phyloP scores from a whole-genome alignment of 2,888 invertebrate species.

The Eupithecia vulgata region DNA sequence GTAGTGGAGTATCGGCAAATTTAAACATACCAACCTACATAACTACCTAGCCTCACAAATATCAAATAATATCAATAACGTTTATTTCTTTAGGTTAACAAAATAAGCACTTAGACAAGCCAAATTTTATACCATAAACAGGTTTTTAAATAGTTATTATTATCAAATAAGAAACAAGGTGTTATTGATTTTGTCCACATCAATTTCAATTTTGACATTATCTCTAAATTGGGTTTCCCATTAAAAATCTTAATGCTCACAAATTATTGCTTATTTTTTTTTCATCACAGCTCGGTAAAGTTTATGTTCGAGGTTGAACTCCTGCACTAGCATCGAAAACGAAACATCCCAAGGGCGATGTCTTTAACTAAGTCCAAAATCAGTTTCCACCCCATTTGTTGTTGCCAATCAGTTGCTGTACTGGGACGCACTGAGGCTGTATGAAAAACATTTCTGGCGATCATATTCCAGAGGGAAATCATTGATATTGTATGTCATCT shows the following conservation, averaged over 20 bases:
- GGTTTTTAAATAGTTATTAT: no score
- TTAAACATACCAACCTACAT: background rate
- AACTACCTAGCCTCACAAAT: no score
- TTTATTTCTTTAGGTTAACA: no score
- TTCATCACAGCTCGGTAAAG: background rate
- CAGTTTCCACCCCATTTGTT: slow-evolving; percentile 56
- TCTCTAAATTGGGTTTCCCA: background rate
- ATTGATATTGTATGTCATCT: background rate
- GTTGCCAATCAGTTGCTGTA: slow-evolving; percentile 56
- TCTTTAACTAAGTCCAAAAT: slow-evolving; percentile 58
- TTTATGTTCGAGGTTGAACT: background rate
- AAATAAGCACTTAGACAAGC: no score
- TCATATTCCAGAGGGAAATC: background rate
- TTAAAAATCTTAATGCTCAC: background rate
- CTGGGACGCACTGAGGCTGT: slow-evolving; percentile 21
- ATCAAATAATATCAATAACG: no score
- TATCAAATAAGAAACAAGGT: no score
- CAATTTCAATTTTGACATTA: no score
- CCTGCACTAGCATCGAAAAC: slow-evolving; percentile 34
- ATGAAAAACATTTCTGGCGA: background rate
- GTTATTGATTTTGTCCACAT: no score
- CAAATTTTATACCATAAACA: no score
- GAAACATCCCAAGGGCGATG: slow-evolving; percentile 41
- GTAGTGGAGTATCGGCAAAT: no score
- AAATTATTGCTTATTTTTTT: background rate